A percentile compares a stretch with the other conserved stretches of the same genome.
phyloP scores from a whole-genome alignment of 2,113 vertebrate species.

The Corythoichthys haematopterus region DNA sequence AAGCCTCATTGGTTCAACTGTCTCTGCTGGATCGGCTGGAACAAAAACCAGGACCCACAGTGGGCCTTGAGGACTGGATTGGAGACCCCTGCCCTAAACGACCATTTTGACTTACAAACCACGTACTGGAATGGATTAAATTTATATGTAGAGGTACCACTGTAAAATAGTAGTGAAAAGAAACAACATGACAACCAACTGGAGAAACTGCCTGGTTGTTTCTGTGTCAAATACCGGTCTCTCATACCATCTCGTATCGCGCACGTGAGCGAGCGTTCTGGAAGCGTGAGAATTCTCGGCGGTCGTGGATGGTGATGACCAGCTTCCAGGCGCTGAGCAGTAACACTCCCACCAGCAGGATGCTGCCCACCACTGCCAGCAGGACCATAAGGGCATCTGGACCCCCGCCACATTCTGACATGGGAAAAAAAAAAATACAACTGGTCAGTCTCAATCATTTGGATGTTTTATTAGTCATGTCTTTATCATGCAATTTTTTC shows the following conservation, averaged over 20 bases:
- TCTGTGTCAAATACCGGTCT: neutral
- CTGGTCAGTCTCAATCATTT: neutral
- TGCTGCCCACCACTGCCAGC: slow-evolving; percentile 84
- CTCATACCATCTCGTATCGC: slow-evolving; percentile 90
- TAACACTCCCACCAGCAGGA: slow-evolving; percentile 82
- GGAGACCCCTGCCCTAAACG: too few species aligned
- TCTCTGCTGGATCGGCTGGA: too few species aligned
- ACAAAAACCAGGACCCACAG: too few species aligned
- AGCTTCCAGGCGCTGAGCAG: slow-evolving; percentile 89
- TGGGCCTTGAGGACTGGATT: too few species aligned
- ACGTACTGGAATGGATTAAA: too few species aligned
- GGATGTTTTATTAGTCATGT: too few species aligned
- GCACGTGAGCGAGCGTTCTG: slow-evolving; percentile 89
- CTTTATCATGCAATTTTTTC: too few species aligned
- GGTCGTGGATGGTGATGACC: slow-evolving; percentile 90
- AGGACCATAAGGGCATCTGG: slow-evolving; percentile 81
- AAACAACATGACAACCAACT: neutral
- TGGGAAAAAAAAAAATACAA: neutral
- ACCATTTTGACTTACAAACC: too few species aligned
- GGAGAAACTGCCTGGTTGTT: neutral
- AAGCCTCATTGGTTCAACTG: too few species aligned
- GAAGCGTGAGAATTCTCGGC: slow-evolving; percentile 87
- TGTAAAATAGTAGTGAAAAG: too few species aligned
- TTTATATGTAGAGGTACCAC: too few species aligned
- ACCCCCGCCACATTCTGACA: slow-evolving; percentile 79